Percentiles rank a stretch among this genome's conserved stretches.
These are phyloP conservation scores for Peromyscus aztecus DNA, from an alignment of 2,797 vertebrate species.

Conservation along the genomic window DNA sequence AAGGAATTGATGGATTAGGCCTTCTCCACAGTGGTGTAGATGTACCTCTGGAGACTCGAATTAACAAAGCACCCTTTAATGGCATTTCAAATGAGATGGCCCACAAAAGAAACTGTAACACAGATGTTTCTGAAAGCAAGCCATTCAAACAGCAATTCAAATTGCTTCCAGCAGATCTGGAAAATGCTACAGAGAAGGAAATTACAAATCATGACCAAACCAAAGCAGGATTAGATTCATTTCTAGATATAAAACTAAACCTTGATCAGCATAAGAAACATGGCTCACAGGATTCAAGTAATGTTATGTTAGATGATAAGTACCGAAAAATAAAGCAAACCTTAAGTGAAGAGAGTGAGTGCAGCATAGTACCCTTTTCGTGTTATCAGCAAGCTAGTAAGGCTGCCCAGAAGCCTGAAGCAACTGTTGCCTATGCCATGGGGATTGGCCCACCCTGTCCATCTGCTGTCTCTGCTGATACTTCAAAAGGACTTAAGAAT, in stretches of 20 bases:
- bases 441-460: conserved; percentile 18
- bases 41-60: conserved; percentile 77
- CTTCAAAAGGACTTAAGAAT: conserved; percentile 51
- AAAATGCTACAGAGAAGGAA: conserved; percentile 78
- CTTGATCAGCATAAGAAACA: conserved; percentile 77
- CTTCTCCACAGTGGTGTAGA: conserved; percentile 75
- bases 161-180: conserved; percentile 74
- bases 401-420: conserved; percentile 19
- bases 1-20: conserved; percentile 75
- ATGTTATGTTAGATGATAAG: conserved; percentile 75
- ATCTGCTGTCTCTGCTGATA: background rate
- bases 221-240: conserved; percentile 80
- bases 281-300: conserved; percentile 75
- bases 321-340: conserved; percentile 76
- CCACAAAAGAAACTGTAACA: conserved; percentile 80
- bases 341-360: conserved; percentile 53
- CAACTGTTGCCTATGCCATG: background rate
- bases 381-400: conserved; percentile 63
- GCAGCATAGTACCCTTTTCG: background rate
- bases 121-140: conserved; percentile 76
- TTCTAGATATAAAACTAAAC: conserved; percentile 75
- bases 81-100: conserved; percentile 73
- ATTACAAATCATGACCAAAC: conserved; percentile 75
- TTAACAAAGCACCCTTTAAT: conserved; percentile 64
- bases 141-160: conserved; percentile 76